These are phyloP conservation scores for Pocillopora grandis DNA, from an alignment of 92 coral and sea anemone species.

Conservation along the genomic window DNA sequence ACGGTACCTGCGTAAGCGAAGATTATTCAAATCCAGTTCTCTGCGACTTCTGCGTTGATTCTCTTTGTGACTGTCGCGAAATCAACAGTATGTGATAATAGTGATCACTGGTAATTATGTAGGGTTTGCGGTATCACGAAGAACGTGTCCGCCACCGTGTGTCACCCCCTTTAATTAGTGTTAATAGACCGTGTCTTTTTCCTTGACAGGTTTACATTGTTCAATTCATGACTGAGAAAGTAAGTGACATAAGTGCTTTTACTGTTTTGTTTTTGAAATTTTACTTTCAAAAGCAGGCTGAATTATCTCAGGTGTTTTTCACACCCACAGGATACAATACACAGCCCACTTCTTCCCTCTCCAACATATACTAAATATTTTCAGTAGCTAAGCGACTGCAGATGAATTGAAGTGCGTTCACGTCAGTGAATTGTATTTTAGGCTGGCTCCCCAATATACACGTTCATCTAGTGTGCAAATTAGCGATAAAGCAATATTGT, in stretches of 20 bases:
- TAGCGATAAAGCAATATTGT: conserved; percentile 27
- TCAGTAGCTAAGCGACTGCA: not conserved
- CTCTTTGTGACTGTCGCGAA: not conserved
- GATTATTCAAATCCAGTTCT: conserved; percentile 1
- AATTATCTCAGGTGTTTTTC: not conserved
- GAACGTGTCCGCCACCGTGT: not conserved
- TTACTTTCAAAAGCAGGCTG: not conserved
- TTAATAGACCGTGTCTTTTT: conserved; percentile 36
- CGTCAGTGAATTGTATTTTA: conserved; percentile 9
- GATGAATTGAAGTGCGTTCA: not conserved
- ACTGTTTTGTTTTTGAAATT: conserved; percentile 25
- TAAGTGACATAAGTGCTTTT: conserved; percentile 19
- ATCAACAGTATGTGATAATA: conserved; percentile 11
- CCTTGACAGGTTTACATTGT: conserved; percentile 43
- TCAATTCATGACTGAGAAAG: conserved; percentile 25
- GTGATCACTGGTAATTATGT: conserved; percentile 9
- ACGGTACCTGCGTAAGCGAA: conserved; percentile 12
- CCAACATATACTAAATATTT: not conserved
- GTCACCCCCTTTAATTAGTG: conserved; percentile 38
- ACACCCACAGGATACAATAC: not conserved
- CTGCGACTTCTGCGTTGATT: not conserved
- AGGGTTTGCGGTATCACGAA: conserved; percentile 12
- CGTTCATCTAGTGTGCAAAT: conserved; percentile 14
- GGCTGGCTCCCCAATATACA: not conserved
- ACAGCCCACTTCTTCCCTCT: not conserved